Evolutionary conservation across 2,113 vertebrate genomes (phyloP), one percentile per base, ranked within the genome.

Genomic region (Megaceryle torquata): DNA sequence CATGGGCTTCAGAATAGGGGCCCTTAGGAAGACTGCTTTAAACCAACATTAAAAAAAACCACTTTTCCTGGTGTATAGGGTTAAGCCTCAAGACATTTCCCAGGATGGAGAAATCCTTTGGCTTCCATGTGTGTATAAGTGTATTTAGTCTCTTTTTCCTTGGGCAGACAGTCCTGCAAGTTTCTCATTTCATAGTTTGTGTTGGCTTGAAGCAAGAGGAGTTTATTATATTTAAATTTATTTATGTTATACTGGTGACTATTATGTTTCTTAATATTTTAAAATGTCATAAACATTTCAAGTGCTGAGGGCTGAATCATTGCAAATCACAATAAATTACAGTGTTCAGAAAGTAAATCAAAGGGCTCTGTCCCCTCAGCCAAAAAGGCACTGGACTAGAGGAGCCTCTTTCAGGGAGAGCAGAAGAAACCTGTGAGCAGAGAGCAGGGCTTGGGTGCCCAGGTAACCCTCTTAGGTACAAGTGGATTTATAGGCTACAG

Each of bases 261-360:
- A 88, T 95, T 91, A 28, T 86, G 76, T 94, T 95, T 91, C 89
- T 92, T 89, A 75, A 60, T 82, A 93, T 89, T 95, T 94, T 82
- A 86, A 91, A 91, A 92, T 88, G 39, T 78, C 69, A 57, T 86
- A 92, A 92, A 85, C 70, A 85, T 86, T 94, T 95, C 41, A 78
- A 65, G 56, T 67, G 21, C 72, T 90, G 88, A 75, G 65, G 69
- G 46, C 75, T 88, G 84, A 91, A 74, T 82, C 44, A 13, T 7
- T 91, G 65, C 50, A 89, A 86, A 86, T 72, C 67, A 69, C 54
- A 82, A 79, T 78, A 82, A 64, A 91, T 82, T 44, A 31, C 59
- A 64, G 65, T 39, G 61, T 64, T 82, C 71, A 56, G 51, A 86
- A 78, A 72, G 70, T 74, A 72, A 77, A 81, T 69, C 48, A 53